Evolutionary conservation across 2,888 invertebrate species (phyloP), one percentile per base, ranked within the genome.

Genomic region (Alviniconcha strummeri): DNA sequence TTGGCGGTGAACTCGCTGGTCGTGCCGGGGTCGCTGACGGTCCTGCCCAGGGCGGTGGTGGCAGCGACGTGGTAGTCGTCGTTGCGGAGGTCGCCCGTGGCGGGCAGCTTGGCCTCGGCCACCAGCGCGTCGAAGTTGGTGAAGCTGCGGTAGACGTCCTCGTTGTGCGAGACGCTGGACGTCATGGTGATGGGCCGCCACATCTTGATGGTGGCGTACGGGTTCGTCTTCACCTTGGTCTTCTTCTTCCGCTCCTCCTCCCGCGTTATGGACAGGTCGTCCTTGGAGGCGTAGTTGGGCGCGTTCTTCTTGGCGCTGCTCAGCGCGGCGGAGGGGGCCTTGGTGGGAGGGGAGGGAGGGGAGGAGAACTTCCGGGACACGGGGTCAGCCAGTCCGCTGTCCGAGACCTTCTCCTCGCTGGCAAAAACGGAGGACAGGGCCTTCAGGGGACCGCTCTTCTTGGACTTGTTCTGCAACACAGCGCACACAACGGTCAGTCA

Each of bases 381-480:
- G 78, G 60, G 36, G 52, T 78, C 60, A 36, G n/a, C 57, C 15
- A 9, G 52, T 19, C 55, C 55, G 7, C n/a, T 36, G 77, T 56
- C 71, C 19, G 69, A 64, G 13, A 13, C n/a, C 69, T 83, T 85
- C 64, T 85, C 84, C 8, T 84, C 84, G 54, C 84, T 78, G 52
- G 72, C 78, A 76, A 89, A 87, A 19, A 88, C 89, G n/a, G 87
- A 86, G n/a, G 89, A 89, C 52, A 91, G 85, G 55, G 91, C 92
- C 83, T 91, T 92, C 82, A 92, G 84, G 55, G 92, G 92, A 60
- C 92, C 92, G 75, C 88, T 84, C 80, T 90, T 91, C 77, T 88
- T 90, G 77, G 88, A 85, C 81, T 87, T 85, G 55, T 81, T 84
- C 90, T 89, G 89, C 86, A 87, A 82, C 81, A 84, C 19, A 77